Evolutionary conservation across 2,113 vertebrate genomes (phyloP).

Genomic region (Oreotrochilus melanogaster): DNA sequence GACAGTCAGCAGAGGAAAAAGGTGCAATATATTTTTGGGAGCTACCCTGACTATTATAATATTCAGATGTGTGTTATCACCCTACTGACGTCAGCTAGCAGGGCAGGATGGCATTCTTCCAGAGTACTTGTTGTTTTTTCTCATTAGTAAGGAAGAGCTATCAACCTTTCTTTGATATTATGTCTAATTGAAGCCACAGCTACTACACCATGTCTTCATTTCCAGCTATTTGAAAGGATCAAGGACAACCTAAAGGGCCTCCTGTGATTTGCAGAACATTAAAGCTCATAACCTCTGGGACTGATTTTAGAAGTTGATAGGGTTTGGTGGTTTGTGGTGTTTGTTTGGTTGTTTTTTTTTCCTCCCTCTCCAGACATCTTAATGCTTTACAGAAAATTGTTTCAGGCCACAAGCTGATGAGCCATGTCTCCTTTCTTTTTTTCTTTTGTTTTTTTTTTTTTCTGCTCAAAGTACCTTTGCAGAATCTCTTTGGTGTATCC

Average conservation of each 20-base stretch:
- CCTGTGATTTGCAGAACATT: slow-evolving; percentile 6
- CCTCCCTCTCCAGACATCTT: neutral
- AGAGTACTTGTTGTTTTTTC: neutral
- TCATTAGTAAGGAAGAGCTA: slow-evolving; percentile 11
- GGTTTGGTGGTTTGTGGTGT: neutral
- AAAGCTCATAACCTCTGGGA: slow-evolving; percentile 11
- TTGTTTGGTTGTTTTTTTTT: no score
- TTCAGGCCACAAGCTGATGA: neutral
- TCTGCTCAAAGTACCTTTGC: slow-evolving; percentile 23
- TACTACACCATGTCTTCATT: slow-evolving; percentile 28
- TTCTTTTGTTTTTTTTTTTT: neutral
- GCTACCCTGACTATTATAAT: neutral
- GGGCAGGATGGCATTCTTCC: neutral
- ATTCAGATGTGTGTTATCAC: neutral
- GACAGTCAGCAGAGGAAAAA: neutral
- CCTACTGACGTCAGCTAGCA: slow-evolving; percentile 4
- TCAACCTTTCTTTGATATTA: neutral
- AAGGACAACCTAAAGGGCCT: slow-evolving; percentile 39
- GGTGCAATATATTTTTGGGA: neutral
- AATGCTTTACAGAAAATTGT: slow-evolving; percentile 15
- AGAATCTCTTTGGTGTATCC: slow-evolving; percentile 42
- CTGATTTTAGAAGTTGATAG: neutral
- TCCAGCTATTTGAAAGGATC: slow-evolving; percentile 50
- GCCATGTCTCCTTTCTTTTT: neutral
- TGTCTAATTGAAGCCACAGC: slow-evolving; percentile 41